These are phyloP conservation scores for Coracias cyanogaster DNA, from an alignment of 2,797 vertebrate genomes.

Conservation along the genomic window DNA sequence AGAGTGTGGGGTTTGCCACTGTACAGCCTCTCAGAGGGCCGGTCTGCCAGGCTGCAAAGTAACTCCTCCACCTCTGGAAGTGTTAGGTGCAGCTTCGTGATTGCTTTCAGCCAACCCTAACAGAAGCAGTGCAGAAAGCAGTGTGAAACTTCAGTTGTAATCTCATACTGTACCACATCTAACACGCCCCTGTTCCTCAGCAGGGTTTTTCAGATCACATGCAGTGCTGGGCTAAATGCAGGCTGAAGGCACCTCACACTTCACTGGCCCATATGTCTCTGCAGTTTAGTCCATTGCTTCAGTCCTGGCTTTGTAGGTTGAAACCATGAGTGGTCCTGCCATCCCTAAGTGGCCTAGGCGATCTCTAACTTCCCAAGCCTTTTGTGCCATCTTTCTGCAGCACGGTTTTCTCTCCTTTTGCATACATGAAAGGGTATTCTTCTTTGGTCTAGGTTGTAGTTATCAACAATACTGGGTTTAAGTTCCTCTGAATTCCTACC, in stretches of 20 bases:
- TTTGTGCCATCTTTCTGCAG: not conserved
- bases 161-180: not conserved
- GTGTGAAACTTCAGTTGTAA: not conserved
- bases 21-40: fast-evolving
- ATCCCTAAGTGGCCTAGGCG: not conserved
- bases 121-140: not conserved
- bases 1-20: not conserved
- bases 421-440: not conserved
- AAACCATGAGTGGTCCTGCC: not conserved
- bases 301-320: not conserved
- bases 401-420: not conserved
- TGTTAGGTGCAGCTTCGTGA: fast-evolving
- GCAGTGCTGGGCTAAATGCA: not conserved
- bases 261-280: fast-evolving
- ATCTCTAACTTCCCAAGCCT: not conserved
- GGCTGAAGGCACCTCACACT: not conserved
- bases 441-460: not conserved
- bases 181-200: not conserved
- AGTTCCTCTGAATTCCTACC: not conserved
- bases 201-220: not conserved
- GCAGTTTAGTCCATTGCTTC: fast-evolving
- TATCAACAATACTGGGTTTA: not conserved
- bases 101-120: not conserved
- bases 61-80: not conserved
- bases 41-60: not conserved